A percentile compares a stretch with the other conserved stretches of the same genome.
Conservation (phyloP, 2,113 vertebrate species). For the Promerops cafer region DNA sequence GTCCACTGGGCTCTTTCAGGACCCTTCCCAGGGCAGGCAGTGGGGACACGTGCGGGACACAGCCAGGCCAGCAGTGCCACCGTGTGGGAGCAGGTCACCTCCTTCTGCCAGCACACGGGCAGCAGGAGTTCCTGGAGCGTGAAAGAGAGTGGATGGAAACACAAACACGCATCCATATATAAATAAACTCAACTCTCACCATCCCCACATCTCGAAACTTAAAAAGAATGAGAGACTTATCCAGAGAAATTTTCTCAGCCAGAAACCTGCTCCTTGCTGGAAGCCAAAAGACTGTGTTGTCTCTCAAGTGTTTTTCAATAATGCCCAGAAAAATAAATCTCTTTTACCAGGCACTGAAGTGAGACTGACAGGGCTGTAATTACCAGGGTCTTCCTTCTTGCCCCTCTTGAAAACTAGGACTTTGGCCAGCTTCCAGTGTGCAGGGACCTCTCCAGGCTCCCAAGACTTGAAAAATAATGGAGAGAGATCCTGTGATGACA, state of each 20-base stretch:
- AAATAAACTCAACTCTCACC: background rate
- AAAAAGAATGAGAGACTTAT: background rate
- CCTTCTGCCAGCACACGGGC: background rate
- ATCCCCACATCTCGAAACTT: background rate
- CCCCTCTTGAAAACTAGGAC: background rate
- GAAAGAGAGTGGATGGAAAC: background rate
- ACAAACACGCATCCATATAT: too few relatives aligned
- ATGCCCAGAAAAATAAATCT: background rate
- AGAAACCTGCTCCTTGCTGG: background rate
- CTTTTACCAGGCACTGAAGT: background rate
- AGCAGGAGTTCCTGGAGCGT: background rate
- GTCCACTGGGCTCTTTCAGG: background rate
- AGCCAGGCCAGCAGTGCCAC: slow-evolving; percentile 4
- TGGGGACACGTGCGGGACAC: background rate
- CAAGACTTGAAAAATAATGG: background rate
- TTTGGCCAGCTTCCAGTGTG: background rate
- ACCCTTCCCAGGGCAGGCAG: background rate
- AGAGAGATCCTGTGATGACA: background rate
- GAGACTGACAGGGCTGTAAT: background rate
- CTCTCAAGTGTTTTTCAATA: background rate
- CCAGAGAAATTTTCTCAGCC: background rate
- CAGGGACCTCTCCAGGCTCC: background rate
- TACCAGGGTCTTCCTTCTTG: background rate
- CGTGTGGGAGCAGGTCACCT: background rate
- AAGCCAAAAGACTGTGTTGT: background rate